These are phyloP conservation scores for Drosophila dives DNA, from an alignment of 2,888 invertebrate species.

Conservation along the genomic window DNA sequence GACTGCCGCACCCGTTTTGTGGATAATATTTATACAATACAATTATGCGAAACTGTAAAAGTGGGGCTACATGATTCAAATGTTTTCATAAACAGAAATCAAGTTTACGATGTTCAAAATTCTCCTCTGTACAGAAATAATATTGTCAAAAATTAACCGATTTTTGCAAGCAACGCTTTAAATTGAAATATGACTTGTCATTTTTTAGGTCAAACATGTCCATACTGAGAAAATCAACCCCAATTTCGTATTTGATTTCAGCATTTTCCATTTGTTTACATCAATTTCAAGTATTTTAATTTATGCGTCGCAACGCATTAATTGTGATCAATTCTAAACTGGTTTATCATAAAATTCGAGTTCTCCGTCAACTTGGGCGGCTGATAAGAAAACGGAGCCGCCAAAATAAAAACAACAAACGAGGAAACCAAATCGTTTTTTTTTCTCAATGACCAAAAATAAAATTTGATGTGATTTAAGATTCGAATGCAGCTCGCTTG, in stretches of 20 bases:
- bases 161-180: not conserved
- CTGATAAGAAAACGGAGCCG: constrained; percentile 24
- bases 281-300: not conserved
- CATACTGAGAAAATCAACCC: not conserved
- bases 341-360: constrained; percentile 43
- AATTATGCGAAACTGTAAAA: constrained; percentile 1
- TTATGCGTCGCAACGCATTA: constrained; percentile 26
- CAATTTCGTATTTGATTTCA: not conserved
- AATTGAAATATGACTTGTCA: not conserved
- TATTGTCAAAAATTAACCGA: not conserved
- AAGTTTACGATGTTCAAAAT: not conserved
- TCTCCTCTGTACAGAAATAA: not conserved
- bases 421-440: constrained; percentile 28
- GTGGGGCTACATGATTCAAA: not conserved
- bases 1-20: constrained; percentile 4
- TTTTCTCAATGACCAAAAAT: constrained; percentile 1
- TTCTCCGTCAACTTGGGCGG: constrained; percentile 11
- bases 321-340: constrained; percentile 29
- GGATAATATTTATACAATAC: constrained; percentile 1
- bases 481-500: constrained; percentile 36
- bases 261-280: not conserved
- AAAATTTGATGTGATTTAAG: constrained; percentile 8
- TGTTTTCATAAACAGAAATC: not conserved
- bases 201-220: not conserved
- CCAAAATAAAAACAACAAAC: not conserved